phyloP scores from a whole-genome alignment of 1,140 invertebrate species.

The Epicauta chinensis region DNA sequence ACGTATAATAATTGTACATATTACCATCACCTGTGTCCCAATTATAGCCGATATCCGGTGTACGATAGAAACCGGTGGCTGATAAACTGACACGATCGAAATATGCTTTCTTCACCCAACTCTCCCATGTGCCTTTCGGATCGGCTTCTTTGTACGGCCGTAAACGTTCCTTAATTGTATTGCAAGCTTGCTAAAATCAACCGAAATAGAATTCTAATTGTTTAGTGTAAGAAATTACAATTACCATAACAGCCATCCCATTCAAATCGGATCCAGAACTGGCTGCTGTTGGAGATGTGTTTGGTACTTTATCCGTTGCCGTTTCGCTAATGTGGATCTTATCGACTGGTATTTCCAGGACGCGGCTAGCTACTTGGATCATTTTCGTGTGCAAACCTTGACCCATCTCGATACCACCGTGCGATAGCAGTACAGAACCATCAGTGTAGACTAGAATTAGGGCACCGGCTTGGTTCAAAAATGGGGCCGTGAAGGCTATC shows the following conservation, averaged over 20 bases:
- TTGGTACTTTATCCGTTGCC: constrained; percentile 89
- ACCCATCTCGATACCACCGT: constrained; percentile 94
- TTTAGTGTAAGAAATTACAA: constrained; percentile 8
- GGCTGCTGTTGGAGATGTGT: constrained; percentile 87
- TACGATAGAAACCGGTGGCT: constrained; percentile 79
- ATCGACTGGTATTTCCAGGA: constrained; percentile 63
- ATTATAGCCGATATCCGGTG: constrained; percentile 73
- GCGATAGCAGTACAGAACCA: constrained; percentile 86
- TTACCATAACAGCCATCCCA: constrained; percentile 86
- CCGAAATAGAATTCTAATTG: background rate
- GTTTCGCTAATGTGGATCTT: constrained; percentile 87
- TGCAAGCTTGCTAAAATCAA: constrained; percentile 70
- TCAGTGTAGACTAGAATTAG: constrained; percentile 85
- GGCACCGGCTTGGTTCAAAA: constrained; percentile 85
- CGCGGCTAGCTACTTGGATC: constrained; percentile 77
- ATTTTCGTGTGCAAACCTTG: constrained; percentile 95
- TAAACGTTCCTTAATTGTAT: constrained; percentile 67
- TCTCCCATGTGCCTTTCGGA: constrained; percentile 77
- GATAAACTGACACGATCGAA: constrained; percentile 74
- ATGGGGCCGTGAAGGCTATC: constrained; percentile 72
- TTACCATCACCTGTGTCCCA: constrained; percentile 63
- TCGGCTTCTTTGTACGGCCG: constrained; percentile 69
- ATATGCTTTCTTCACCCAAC: constrained; percentile 80
- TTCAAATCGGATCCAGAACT: constrained; percentile 89
- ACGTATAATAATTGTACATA: constrained; percentile 76